A percentile compares a stretch with the other conserved stretches of the same genome.
Evolutionary conservation across 2,113 vertebrate genomes (phyloP).

Genomic region (Gallinago paraguaiae): DNA sequence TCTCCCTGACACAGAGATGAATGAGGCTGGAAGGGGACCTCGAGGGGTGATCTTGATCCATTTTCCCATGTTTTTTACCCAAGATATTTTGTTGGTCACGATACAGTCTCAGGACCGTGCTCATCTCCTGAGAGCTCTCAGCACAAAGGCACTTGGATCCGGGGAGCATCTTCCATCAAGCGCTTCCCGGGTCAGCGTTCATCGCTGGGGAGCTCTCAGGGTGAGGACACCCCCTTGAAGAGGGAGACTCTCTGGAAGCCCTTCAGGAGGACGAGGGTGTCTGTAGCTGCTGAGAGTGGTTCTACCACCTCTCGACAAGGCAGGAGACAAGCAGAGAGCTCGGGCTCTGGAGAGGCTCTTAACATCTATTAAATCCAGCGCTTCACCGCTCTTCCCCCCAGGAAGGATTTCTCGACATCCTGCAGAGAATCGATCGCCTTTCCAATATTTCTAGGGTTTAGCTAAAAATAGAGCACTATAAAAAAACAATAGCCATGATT

Average conservation of each 20-base stretch:
- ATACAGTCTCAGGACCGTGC: neutral
- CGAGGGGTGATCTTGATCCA: neutral
- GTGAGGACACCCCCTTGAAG: fast-evolving
- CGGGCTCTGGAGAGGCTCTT: neutral
- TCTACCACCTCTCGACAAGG: neutral
- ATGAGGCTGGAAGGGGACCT: neutral
- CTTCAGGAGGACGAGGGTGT: neutral
- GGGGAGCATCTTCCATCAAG: neutral
- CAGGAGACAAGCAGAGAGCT: neutral
- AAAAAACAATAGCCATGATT: neutral
- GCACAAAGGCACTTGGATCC: neutral
- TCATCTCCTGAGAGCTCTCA: neutral
- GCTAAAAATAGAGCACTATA: neutral
- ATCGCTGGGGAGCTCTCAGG: neutral
- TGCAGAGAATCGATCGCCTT: neutral
- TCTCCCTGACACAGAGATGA: neutral
- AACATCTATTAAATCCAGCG: neutral
- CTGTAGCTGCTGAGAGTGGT: neutral
- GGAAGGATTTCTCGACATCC: neutral
- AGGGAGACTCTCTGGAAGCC: neutral
- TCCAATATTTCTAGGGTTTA: neutral
- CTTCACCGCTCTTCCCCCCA: neutral
- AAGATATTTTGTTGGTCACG: neutral
- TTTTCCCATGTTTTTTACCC: neutral
- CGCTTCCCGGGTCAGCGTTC: neutral